Conservation (phyloP, 1,140 invertebrate species). For the Drosophila neocordata region DNA sequence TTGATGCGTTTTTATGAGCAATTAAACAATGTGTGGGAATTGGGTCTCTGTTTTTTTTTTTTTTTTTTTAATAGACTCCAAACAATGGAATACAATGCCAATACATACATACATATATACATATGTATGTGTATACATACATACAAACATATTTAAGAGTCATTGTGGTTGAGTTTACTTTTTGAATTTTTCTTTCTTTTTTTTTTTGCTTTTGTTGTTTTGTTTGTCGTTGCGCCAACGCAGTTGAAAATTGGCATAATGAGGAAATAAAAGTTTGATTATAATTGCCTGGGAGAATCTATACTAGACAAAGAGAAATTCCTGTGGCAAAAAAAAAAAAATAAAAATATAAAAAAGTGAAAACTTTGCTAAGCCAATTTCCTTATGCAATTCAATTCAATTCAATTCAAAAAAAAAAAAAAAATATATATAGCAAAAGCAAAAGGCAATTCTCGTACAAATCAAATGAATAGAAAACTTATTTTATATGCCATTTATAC, state of each 20-base stretch:
- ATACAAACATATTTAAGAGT: no score
- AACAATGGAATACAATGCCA: constrained; percentile 1
- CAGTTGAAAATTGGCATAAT: constrained; percentile 25
- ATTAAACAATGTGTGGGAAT: constrained; percentile 55
- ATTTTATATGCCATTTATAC: no score
- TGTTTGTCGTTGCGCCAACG: background rate
- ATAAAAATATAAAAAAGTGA: background rate
- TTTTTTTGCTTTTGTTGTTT: background rate
- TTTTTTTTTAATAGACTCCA: background rate
- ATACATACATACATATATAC: no score
- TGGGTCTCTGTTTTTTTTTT: background rate
- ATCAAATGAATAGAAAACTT: no score
- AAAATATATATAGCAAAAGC: no score
- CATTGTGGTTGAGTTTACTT: background rate
- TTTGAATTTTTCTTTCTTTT: background rate
- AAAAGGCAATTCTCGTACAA: no score
- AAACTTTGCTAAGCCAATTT: background rate
- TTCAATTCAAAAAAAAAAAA: no score
- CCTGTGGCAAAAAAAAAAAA: no score
- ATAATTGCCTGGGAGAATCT: constrained; percentile 7
- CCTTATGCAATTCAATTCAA: no score
- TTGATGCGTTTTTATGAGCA: constrained; percentile 71
- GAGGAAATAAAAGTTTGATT: constrained; percentile 21
- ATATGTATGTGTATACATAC: no score
- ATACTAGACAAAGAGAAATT: constrained; percentile 1